Conservation (phyloP, 1,140 invertebrate species). For the Yoshiicerus persimilis region DNA sequence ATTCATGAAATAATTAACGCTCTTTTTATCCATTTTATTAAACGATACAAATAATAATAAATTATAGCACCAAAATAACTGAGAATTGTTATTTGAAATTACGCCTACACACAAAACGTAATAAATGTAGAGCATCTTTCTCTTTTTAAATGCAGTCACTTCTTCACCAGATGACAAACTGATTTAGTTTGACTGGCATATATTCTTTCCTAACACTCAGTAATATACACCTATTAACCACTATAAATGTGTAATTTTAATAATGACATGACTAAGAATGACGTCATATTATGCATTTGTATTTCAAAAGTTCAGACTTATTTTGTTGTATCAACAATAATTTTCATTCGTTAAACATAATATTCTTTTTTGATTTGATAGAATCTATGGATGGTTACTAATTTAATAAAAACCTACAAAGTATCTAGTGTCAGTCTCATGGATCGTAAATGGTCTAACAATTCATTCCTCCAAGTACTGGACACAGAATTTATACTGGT, state of each 20-base stretch:
- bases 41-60: neutral
- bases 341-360: neutral
- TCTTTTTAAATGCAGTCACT: neutral
- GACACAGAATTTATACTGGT: neutral
- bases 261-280: neutral
- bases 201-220: too few species aligned
- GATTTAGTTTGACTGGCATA: too few species aligned
- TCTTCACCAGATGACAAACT: neutral
- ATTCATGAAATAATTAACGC: too few species aligned
- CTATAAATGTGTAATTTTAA: too few species aligned
- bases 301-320: neutral
- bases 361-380: neutral
- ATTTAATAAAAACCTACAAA: neutral
- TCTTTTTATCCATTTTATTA: too few species aligned
- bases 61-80: neutral
- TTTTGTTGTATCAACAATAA: neutral
- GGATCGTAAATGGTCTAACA: slow-evolving; percentile 36
- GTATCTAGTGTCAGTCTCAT: slow-evolving; percentile 26
- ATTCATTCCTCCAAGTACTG: slow-evolving; percentile 25
- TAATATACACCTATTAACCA: too few species aligned
- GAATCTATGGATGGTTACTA: neutral
- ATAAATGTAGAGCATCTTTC: too few species aligned
- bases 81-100: too few species aligned
- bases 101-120: too few species aligned
- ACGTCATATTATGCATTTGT: neutral